These are phyloP conservation scores for Papilio elwesi DNA, from an alignment of 2,888 invertebrate species.

Conservation along the genomic window DNA sequence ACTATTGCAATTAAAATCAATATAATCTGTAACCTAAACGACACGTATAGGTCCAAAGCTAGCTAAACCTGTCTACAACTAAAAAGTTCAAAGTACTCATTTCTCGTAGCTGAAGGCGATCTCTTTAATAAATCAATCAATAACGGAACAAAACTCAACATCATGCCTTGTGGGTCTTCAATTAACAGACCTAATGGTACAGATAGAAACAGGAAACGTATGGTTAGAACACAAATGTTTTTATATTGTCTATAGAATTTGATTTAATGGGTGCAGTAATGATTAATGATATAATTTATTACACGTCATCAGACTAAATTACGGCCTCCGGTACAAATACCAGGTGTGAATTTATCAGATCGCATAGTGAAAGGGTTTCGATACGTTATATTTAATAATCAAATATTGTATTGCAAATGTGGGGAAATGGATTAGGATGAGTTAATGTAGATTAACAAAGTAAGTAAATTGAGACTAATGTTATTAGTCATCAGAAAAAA, in stretches of 20 bases:
- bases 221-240: slow-evolving; percentile 47
- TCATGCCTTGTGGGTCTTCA: slow-evolving; percentile 58
- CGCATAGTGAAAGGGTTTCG: slow-evolving; percentile 71
- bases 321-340: slow-evolving; percentile 61
- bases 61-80: background rate
- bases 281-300: slow-evolving; percentile 81
- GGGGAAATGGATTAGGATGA: no score
- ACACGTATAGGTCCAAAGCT: background rate
- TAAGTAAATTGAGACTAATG: no score
- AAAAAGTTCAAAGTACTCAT: slow-evolving; percentile 11
- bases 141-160: slow-evolving; percentile 47
- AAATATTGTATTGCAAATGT: background rate
- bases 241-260: slow-evolving; percentile 41
- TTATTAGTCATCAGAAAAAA: no score
- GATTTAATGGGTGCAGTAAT: slow-evolving; percentile 67
- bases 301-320: slow-evolving; percentile 68
- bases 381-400: background rate
- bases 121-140: slow-evolving; percentile 12
- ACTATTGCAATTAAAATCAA: no score
- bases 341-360: slow-evolving; percentile 81
- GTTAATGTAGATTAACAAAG: no score
- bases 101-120: slow-evolving; percentile 42
- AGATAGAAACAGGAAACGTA: slow-evolving; percentile 66
- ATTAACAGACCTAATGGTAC: slow-evolving; percentile 58
- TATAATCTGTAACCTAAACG: background rate